Conservation (phyloP, 2,113 vertebrate species). For the Morone chrysops region DNA sequence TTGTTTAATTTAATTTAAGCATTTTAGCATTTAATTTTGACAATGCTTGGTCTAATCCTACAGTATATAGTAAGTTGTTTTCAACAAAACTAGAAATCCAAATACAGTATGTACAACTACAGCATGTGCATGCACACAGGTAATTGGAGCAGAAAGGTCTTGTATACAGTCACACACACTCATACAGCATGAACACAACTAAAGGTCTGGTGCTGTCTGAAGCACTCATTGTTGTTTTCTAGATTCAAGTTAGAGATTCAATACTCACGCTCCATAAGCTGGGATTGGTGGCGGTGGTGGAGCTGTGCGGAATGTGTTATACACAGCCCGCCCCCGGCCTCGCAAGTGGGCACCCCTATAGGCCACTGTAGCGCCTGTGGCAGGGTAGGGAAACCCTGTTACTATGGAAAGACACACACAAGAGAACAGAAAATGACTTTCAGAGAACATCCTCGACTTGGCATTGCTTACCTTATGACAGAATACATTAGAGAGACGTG, state of each 20-base stretch:
- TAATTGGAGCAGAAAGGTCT: background rate
- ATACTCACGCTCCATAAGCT: conserved; percentile 95
- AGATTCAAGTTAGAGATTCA: background rate
- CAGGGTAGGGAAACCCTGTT: conserved; percentile 94
- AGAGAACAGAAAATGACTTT: conserved; percentile 61
- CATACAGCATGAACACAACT: background rate
- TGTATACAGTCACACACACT: background rate
- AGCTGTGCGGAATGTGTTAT: conserved; percentile 94
- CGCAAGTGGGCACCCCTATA: conserved; percentile 94
- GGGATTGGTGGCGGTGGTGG: conserved; percentile 94
- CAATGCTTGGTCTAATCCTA: too few relatives aligned
- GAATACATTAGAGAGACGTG: conserved; percentile 78
- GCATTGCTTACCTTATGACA: conserved; percentile 81
- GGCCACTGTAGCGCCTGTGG: conserved; percentile 91
- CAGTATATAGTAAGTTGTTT: too few relatives aligned
- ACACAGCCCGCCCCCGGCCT: conserved; percentile 92
- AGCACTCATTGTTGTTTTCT: background rate
- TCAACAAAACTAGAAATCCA: background rate
- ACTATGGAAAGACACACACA: conserved; percentile 81
- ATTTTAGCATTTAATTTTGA: too few relatives aligned
- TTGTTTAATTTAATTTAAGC: too few relatives aligned
- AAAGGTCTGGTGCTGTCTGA: background rate
- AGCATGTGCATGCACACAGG: background rate
- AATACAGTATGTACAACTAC: background rate
- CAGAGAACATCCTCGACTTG: conserved; percentile 66